A percentile compares a stretch with the other conserved stretches of the same genome.
These are phyloP conservation scores for Plebejus argus DNA, from an alignment of 2,888 invertebrate genomes.

Conservation along the genomic window DNA sequence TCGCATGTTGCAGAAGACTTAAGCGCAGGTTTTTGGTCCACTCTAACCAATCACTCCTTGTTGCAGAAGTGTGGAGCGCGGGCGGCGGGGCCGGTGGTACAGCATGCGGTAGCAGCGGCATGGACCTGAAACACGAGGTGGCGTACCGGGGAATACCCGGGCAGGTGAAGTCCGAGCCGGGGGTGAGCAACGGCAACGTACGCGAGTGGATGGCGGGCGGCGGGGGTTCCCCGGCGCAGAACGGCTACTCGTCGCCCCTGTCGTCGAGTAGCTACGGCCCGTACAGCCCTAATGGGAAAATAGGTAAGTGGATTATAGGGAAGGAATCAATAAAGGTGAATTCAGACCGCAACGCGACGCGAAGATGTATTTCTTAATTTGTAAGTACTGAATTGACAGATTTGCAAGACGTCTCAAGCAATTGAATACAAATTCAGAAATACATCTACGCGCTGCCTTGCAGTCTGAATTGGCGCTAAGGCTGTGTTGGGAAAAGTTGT, in stretches of 20 bases:
- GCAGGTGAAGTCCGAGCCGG: conserved; percentile 76
- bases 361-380: too few species aligned
- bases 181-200: conserved; percentile 76
- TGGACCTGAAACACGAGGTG: conserved; percentile 85
- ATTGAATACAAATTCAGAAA: too few species aligned
- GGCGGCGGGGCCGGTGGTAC: conserved; percentile 75
- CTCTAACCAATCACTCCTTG: conserved; percentile 34
- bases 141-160: conserved; percentile 79
- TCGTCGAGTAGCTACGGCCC: conserved; percentile 94
- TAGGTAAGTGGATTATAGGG: conserved; percentile 83
- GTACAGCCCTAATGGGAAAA: conserved; percentile 93
- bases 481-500: too few species aligned
- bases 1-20: too few species aligned
- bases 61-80: conserved; percentile 78
- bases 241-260: conserved; percentile 92
- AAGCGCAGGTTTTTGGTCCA: not conserved
- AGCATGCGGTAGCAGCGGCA: conserved; percentile 81
- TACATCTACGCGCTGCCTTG: too few species aligned
- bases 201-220: conserved; percentile 79
- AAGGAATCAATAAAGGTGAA: too few species aligned
- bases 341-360: too few species aligned
- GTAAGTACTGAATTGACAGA: too few species aligned
- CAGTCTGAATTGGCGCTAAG: too few species aligned
- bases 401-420: too few species aligned
- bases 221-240: conserved; percentile 82